phyloP scores from a whole-genome alignment of 2,888 invertebrate genomes.

The Archaeoteleia sp. region DNA sequence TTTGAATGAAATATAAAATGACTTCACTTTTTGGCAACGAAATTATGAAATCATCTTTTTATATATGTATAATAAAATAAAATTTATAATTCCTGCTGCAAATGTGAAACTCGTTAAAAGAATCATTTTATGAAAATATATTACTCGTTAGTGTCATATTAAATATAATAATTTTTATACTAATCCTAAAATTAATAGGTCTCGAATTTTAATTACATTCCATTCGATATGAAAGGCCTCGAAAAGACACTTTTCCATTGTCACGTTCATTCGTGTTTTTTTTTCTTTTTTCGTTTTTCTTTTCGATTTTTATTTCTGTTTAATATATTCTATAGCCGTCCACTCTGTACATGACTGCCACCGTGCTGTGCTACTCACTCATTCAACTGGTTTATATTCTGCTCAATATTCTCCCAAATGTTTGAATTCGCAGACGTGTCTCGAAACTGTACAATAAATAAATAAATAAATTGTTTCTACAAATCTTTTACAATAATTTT shows the following conservation, averaged over 20 bases:
- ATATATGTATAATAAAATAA: too few species aligned
- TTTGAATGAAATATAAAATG: too few species aligned
- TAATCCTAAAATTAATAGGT: too few species aligned
- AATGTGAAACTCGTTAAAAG: too few species aligned
- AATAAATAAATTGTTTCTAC: conserved; percentile 8
- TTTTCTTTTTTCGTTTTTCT: conserved; percentile 8
- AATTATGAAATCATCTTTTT: too few species aligned
- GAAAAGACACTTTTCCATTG: conserved; percentile 20
- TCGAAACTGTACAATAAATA: conserved; percentile 2
- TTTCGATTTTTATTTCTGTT: not conserved
- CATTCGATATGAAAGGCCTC: not conserved
- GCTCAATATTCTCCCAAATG: conserved; percentile 38
- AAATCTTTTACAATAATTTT: conserved; percentile 9
- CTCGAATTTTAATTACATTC: conserved; percentile 6
- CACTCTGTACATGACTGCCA: conserved; percentile 4
- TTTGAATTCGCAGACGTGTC: conserved; percentile 26
- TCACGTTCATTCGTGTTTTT: conserved; percentile 26
- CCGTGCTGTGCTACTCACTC: conserved; percentile 16
- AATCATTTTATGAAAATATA: too few species aligned
- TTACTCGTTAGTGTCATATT: too few species aligned
- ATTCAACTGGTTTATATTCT: conserved; percentile 37
- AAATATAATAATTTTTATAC: too few species aligned
- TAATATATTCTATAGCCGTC: conserved; percentile 27
- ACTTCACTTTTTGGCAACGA: too few species aligned
- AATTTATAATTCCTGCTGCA: too few species aligned